Evolutionary conservation across 1,140 invertebrate species (phyloP).

Genomic region (Bombyx mandarina): DNA sequence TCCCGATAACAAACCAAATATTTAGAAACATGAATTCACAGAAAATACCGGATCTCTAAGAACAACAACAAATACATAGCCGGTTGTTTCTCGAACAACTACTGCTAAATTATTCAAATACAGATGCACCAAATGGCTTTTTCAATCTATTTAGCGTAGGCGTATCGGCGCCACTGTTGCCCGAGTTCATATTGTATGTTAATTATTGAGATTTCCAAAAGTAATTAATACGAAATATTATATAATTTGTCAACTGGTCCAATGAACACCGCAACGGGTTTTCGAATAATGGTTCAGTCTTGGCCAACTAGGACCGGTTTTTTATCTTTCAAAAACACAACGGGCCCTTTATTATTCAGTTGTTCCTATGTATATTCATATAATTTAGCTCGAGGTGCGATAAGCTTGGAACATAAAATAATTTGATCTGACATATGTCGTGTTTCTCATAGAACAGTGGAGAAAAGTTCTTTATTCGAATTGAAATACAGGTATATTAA

Average conservation of each 20-base stretch:
- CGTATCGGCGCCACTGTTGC: constrained; percentile 43
- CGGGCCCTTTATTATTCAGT: constrained; percentile 17
- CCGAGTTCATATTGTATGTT: constrained; percentile 54
- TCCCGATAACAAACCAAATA: too few species aligned
- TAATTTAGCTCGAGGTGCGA: too few species aligned
- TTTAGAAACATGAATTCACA: too few species aligned
- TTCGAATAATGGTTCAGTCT: constrained; percentile 23
- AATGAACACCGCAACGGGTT: constrained; percentile 34
- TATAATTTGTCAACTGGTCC: constrained; percentile 42
- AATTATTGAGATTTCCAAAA: constrained; percentile 52
- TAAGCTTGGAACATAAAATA: too few species aligned
- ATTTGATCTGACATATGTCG: too few species aligned
- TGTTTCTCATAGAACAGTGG: too few species aligned
- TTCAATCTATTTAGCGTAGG: constrained; percentile 24
- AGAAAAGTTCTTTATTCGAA: too few species aligned
- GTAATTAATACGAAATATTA: constrained; percentile 40
- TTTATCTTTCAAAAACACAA: constrained; percentile 19
- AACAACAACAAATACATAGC: too few species aligned
- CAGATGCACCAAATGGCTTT: not conserved
- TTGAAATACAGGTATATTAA: not conserved
- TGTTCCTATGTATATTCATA: too few species aligned
- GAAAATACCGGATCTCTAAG: too few species aligned
- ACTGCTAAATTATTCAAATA: too few species aligned
- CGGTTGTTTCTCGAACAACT: too few species aligned
- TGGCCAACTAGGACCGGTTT: constrained; percentile 29